Percentiles rank a stretch among this genome's conserved stretches.
phyloP scores from a whole-genome alignment of 2,888 invertebrate species.

The Chrysomela aeneicollis region DNA sequence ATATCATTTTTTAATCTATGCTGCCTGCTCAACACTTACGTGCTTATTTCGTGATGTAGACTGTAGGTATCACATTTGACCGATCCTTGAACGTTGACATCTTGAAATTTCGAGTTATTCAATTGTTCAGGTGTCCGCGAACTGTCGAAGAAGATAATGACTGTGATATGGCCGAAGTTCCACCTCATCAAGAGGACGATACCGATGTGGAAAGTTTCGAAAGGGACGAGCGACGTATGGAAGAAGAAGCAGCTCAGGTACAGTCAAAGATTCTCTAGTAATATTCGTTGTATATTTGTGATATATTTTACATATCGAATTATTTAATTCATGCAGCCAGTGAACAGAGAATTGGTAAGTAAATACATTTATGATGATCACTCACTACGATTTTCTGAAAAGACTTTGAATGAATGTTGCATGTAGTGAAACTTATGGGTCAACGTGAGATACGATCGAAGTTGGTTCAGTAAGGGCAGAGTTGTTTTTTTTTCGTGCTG shows the following conservation, averaged over 20 bases:
- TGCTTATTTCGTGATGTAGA: constrained; percentile 40
- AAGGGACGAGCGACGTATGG: constrained; percentile 63
- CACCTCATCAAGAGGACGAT: constrained; percentile 56
- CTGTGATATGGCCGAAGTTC: constrained; percentile 59
- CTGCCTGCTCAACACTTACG: constrained; percentile 59
- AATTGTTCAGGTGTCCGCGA: constrained; percentile 46
- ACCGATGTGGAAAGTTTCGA: constrained; percentile 65
- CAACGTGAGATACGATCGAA: too few relatives aligned
- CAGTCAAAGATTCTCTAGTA: constrained; percentile 18
- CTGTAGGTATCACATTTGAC: background rate
- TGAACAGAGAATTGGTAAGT: constrained; percentile 59
- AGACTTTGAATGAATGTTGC: too few relatives aligned
- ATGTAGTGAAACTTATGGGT: too few relatives aligned
- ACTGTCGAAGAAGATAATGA: constrained; percentile 53
- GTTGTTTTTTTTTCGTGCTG: too few relatives aligned
- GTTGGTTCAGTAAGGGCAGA: too few relatives aligned
- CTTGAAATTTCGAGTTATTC: constrained; percentile 8
- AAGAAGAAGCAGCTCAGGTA: constrained; percentile 63
- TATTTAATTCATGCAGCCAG: constrained; percentile 52
- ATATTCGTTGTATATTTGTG: background rate
- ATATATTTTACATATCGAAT: background rate
- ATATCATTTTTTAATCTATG: constrained; percentile 60
- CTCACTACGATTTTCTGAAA: too few relatives aligned
- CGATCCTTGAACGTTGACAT: too few relatives aligned
- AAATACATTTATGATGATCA: too few relatives aligned